Evolutionary conservation across 2,888 invertebrate species (phyloP).

Genomic region (Ectemnius continuus): DNA sequence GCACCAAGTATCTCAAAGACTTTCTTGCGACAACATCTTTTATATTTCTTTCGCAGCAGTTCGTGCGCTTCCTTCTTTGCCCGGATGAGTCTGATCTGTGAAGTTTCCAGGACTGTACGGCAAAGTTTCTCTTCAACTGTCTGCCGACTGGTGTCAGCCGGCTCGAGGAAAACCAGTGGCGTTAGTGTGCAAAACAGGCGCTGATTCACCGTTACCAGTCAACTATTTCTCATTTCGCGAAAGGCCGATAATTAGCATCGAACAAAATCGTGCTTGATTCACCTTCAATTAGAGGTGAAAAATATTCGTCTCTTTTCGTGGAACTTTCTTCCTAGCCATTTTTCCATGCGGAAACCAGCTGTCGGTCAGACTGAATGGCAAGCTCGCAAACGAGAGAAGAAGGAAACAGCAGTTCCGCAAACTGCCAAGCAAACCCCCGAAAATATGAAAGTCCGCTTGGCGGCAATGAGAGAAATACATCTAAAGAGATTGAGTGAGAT

Average conservation of each 20-base stretch:
- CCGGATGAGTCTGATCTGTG: too few relatives aligned
- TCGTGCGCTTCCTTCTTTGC: too few relatives aligned
- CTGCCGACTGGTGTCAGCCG: too few relatives aligned
- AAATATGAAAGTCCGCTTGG: neutral
- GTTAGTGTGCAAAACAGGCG: too few relatives aligned
- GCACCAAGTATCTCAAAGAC: too few relatives aligned
- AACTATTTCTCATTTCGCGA: neutral
- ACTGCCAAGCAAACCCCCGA: neutral
- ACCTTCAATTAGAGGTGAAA: constrained; percentile 25
- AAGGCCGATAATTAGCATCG: neutral
- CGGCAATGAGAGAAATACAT: neutral
- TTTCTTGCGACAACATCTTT: neutral
- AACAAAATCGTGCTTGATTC: constrained; percentile 21
- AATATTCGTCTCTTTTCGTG: neutral
- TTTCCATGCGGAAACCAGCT: neutral
- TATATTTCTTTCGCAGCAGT: neutral
- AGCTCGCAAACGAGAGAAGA: neutral
- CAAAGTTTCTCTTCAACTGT: too few relatives aligned
- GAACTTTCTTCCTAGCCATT: constrained; percentile 18
- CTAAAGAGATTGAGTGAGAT: too few relatives aligned
- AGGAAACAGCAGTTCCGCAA: neutral
- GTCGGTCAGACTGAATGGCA: neutral
- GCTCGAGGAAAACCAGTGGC: too few relatives aligned
- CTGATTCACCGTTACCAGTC: too few relatives aligned
- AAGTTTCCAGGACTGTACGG: too few relatives aligned